Evolutionary conservation across 2,888 invertebrate genomes (phyloP), one percentile per base, ranked within the genome.

Genomic region (Pachymerium ferrugineum): DNA sequence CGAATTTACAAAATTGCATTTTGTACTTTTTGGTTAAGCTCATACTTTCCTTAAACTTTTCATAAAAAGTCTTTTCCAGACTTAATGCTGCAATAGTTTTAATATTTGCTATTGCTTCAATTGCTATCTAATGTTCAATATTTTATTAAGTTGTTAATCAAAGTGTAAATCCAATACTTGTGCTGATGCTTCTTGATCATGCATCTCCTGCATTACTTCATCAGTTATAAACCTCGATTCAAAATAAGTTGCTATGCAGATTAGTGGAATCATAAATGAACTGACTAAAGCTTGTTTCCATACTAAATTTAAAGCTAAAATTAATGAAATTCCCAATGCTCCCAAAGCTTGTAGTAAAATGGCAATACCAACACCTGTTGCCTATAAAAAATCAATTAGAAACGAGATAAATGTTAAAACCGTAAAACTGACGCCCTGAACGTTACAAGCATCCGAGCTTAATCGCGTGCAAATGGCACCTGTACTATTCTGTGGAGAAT

Each of bases 51-150:
- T 83, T 82, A 80, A 90, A 91, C 0, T 88, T 85, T 1, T 82
- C 76, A 25, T 89, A 77, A n/a, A 89, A 87, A 16, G 85, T 83
- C 31, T 84, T 83, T 79, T 91, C 91, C n/a, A 89, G 85, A 0
- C 90, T 88, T 74, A 80, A 75, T 3, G 79, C 78, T 14, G 79
- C 80, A 22, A 80, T 79, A 19, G 93, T 93, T 54, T 91, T 86
- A 6, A 92, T 89, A 78, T 90, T 91, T 5, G 87, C 84, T 67
- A 91, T 90, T 0, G 90, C 90, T 78, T 91, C 91, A 0, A 90
- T 87, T 0, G 91, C 91, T 22, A 90, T 88, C 70, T 84, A 47
- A 33, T 33, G 33, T 8, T 8, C 6, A 33, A 33, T 8, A 38
- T 6, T 38, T 38, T 38, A 38, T 22, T 19, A 14, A 42, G n/a